Evolutionary conservation across 2,113 vertebrate genomes (phyloP).

Genomic region (Ia io): DNA sequence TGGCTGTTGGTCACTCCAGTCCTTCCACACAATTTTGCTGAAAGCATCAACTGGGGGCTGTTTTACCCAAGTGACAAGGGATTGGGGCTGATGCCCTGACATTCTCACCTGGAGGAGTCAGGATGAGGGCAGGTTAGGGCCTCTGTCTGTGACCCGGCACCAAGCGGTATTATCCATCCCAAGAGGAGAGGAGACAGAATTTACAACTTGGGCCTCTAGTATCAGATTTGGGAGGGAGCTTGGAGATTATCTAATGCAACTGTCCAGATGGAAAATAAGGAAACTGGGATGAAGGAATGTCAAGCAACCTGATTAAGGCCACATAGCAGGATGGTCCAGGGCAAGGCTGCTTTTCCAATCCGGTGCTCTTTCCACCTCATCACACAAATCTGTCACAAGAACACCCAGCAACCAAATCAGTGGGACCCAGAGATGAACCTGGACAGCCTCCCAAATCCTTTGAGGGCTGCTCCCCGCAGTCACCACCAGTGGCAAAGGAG

Average conservation of each 20-base stretch:
- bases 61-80: not conserved
- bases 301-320: not conserved
- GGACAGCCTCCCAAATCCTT: not conserved
- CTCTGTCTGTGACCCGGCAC: not conserved
- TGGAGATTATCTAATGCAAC: not conserved
- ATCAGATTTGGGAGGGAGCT: not conserved
- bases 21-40: not conserved
- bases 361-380: not conserved
- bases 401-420: constrained; percentile 15
- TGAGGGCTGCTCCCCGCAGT: not conserved
- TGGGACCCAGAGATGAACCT: constrained; percentile 35
- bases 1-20: not conserved
- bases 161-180: not conserved
- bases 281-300: not conserved
- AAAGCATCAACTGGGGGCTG: not conserved
- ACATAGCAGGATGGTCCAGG: not conserved
- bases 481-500: not conserved
- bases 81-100: not conserved
- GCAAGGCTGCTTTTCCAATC: not conserved
- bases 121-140: not conserved
- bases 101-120: not conserved
- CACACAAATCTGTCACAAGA: not conserved
- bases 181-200: not conserved
- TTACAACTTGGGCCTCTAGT: not conserved
- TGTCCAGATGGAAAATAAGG: not conserved